A percentile compares a stretch with the other conserved stretches of the same genome.
phyloP scores from a whole-genome alignment of 2,797 vertebrate species.

The Lepilemur septentrionalis region DNA sequence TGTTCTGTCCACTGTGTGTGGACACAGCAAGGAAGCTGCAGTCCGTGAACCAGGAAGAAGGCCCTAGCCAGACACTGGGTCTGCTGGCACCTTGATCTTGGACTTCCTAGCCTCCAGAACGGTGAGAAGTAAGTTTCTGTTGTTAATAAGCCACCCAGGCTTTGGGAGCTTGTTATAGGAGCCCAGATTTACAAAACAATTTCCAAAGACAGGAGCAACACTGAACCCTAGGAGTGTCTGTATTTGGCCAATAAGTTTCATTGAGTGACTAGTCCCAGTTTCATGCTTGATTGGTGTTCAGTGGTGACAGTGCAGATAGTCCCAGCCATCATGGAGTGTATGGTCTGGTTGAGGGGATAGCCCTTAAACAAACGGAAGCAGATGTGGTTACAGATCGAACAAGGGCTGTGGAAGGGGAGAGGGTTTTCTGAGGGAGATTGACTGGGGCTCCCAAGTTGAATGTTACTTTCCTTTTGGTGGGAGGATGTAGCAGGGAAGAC shows the following conservation, averaged over 20 bases:
- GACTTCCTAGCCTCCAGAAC: not conserved
- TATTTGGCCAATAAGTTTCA: rapidly evolving
- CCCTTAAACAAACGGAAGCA: not conserved
- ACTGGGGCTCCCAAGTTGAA: rapidly evolving
- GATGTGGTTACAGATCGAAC: not conserved
- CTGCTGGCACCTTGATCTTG: not conserved
- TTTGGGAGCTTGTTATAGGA: not conserved
- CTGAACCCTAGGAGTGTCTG: not conserved
- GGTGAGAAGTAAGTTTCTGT: not conserved
- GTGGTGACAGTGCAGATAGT: not conserved
- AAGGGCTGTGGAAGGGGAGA: not conserved
- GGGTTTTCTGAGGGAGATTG: not conserved
- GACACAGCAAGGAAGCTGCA: not conserved
- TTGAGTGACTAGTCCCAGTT: too few species aligned
- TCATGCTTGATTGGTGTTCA: not conserved
- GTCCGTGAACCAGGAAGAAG: not conserved
- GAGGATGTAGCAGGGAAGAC: not conserved
- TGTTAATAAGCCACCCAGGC: not conserved
- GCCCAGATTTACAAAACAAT: too few species aligned
- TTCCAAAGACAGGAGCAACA: not conserved
- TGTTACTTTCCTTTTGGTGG: not conserved
- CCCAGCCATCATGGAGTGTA: not conserved
- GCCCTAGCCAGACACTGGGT: too few species aligned
- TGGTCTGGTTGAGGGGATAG: not conserved
- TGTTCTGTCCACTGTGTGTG: not conserved